Evolutionary conservation across 2,888 invertebrate genomes (phyloP).

Genomic region (Drosophila neutralis): DNA sequence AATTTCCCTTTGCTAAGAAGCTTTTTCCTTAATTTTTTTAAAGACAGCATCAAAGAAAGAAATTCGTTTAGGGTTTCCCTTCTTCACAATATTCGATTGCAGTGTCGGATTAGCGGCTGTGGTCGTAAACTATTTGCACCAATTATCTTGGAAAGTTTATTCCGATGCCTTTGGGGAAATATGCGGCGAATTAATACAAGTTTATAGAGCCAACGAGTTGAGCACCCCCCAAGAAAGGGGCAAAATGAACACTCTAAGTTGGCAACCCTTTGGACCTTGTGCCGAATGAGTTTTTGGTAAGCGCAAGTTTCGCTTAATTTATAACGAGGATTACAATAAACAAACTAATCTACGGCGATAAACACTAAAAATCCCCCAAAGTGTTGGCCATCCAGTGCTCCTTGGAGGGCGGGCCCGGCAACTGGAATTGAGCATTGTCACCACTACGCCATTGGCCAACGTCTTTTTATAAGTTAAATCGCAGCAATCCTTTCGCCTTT

Average conservation of each 20-base stretch:
- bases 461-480: conserved; percentile 78
- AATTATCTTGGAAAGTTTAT: conserved; percentile 75
- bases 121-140: conserved; percentile 78
- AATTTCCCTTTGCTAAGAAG: neutral
- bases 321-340: conserved; percentile 83
- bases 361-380: conserved; percentile 82
- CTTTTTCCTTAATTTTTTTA: neutral
- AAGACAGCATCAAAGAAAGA: neutral
- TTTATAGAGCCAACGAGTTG: conserved; percentile 44
- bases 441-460: conserved; percentile 30
- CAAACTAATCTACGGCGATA: conserved; percentile 83
- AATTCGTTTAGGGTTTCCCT: neutral
- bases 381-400: conserved; percentile 53
- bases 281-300: conserved; percentile 57
- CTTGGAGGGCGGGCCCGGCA: conserved; percentile 15
- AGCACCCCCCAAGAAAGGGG: conserved; percentile 2
- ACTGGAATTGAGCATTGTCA: conserved; percentile 47
- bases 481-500: conserved; percentile 76
- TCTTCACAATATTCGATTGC: conserved; percentile 14
- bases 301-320: conserved; percentile 81
- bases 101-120: conserved; percentile 62
- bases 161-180: conserved; percentile 73
- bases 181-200: conserved; percentile 59
- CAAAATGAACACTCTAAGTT: conserved; percentile 15
- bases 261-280: conserved; percentile 48